A percentile compares a stretch with the other conserved stretches of the same genome.
Evolutionary conservation across 2,888 invertebrate species (phyloP).

Genomic region (Scaptomyza parva): DNA sequence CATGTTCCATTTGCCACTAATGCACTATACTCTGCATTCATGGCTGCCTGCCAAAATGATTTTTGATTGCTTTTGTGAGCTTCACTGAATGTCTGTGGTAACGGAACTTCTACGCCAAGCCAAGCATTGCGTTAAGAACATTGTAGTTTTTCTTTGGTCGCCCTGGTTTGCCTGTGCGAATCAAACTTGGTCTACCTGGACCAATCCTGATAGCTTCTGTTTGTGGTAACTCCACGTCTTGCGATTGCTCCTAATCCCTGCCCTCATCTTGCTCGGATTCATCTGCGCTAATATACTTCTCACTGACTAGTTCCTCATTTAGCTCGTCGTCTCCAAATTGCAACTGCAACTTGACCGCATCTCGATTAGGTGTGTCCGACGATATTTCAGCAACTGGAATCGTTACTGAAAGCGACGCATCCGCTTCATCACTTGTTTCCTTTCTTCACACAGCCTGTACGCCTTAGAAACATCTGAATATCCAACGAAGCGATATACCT

Average conservation of each 20-base stretch:
- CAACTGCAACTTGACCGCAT: background rate
- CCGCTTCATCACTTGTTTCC: background rate
- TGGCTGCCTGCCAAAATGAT: too few relatives aligned
- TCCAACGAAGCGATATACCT: too few relatives aligned
- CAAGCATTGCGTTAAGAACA: too few relatives aligned
- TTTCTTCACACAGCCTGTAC: slow-evolving; percentile 1
- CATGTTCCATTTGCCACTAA: too few relatives aligned
- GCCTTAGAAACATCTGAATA: background rate
- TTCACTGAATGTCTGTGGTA: too few relatives aligned
- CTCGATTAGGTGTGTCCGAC: background rate
- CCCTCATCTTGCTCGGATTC: too few relatives aligned
- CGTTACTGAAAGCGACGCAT: background rate
- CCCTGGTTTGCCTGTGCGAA: too few relatives aligned
- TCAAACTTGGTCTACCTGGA: background rate
- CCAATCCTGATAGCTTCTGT: background rate
- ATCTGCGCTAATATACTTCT: background rate
- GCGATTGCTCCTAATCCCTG: background rate
- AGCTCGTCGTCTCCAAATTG: background rate
- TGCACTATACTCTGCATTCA: too few relatives aligned
- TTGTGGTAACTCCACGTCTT: background rate
- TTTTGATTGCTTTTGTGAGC: too few relatives aligned
- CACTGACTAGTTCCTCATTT: background rate
- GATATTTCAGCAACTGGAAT: too few relatives aligned
- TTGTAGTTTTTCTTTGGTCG: too few relatives aligned
- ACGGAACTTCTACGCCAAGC: too few relatives aligned